Evolutionary conservation across 2,797 vertebrate genomes (phyloP).

Genomic region (Artibeus jamaicensis): DNA sequence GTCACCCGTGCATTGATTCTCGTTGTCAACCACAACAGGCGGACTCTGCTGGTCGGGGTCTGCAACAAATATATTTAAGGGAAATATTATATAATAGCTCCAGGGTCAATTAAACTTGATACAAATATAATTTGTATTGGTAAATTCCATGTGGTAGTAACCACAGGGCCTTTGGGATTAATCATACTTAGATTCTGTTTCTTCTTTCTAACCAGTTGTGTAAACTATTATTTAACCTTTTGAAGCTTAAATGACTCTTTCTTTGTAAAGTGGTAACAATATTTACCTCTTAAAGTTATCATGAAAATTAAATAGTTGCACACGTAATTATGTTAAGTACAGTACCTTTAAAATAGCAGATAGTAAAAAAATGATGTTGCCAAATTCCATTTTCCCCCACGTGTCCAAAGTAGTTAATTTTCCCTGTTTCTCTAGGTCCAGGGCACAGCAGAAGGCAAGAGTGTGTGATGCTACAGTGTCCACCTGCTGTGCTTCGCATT

Average conservation of each 20-base stretch:
- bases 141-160: neutral
- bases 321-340: neutral
- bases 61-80: neutral
- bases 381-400: neutral
- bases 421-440: neutral
- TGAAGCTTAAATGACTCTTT: neutral
- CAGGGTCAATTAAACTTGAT: constrained; percentile 13
- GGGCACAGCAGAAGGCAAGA: neutral
- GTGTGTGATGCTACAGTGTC: accelerated
- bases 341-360: neutral
- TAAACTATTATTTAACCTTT: neutral
- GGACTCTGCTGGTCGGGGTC: no score
- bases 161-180: neutral
- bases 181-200: constrained; percentile 7
- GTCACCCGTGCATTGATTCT: no score
- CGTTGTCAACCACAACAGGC: no score
- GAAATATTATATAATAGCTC: neutral
- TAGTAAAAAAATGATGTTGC: neutral
- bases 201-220: neutral
- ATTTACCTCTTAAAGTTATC: neutral
- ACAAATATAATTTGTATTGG: neutral
- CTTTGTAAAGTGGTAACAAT: neutral
- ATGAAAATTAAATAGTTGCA: neutral
- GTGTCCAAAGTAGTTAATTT: neutral
- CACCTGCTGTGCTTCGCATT: neutral